A percentile compares a stretch with the other conserved stretches of the same genome.
Evolutionary conservation across 2,797 vertebrate species (phyloP).

Genomic region (Myotis vivesi): DNA sequence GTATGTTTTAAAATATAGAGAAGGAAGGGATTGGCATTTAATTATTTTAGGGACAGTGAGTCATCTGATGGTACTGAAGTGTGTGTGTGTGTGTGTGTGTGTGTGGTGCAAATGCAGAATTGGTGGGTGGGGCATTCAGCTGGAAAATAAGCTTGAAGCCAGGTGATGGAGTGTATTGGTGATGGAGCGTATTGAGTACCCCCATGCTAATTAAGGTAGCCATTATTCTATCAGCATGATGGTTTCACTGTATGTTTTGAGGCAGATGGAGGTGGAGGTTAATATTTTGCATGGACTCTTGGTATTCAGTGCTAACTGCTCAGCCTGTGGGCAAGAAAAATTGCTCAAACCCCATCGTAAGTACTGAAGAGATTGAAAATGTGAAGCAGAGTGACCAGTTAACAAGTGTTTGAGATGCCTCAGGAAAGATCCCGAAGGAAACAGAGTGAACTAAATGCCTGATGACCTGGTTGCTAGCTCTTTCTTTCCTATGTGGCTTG

Average conservation of each 20-base stretch:
- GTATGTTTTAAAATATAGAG: not conserved
- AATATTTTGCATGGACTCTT: not conserved
- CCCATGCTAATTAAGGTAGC: not conserved
- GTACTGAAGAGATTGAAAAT: not conserved
- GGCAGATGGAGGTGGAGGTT: not conserved
- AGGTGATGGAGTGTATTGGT: not conserved
- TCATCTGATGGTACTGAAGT: not conserved
- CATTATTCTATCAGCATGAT: not conserved
- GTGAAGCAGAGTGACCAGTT: not conserved
- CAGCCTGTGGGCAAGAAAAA: not conserved
- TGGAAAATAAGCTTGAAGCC: not conserved
- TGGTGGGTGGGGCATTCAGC: not conserved
- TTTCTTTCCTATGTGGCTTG: not conserved
- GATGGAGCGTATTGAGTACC: not conserved
- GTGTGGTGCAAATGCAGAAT: not conserved
- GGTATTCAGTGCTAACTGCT: not conserved
- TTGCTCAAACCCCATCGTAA: not conserved
- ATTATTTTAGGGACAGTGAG: not conserved
- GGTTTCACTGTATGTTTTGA: not conserved
- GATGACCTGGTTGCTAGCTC: not conserved
- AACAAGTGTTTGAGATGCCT: not conserved
- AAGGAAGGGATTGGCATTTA: not conserved
- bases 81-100: not conserved
- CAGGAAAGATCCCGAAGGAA: not conserved
- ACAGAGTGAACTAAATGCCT: not conserved